These are phyloP conservation scores for Pelodiscus sinensis DNA, from an alignment of 2,113 vertebrate species.

Conservation along the genomic window DNA sequence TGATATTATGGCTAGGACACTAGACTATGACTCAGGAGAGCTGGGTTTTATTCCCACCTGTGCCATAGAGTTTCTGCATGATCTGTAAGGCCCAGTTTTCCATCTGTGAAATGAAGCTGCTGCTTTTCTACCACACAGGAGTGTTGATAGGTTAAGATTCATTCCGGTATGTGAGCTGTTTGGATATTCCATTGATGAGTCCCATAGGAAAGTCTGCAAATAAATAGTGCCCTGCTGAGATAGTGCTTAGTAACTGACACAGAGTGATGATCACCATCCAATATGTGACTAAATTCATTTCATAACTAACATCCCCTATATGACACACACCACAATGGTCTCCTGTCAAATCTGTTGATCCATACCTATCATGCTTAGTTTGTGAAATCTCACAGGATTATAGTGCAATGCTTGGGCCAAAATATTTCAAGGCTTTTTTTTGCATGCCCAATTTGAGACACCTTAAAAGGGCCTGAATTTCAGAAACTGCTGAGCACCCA, in stretches of 20 bases:
- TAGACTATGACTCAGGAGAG: background rate
- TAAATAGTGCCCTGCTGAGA: background rate
- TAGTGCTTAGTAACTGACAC: background rate
- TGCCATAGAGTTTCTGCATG: slow-evolving; percentile 3
- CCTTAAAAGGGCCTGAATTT: background rate
- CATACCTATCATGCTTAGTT: accelerated
- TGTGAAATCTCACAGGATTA: background rate
- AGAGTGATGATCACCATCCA: background rate
- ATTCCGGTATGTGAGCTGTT: background rate
- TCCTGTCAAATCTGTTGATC: background rate
- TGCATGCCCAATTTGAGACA: background rate
- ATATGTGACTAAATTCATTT: background rate
- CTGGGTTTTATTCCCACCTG: background rate
- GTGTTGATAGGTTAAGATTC: background rate
- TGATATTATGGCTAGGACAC: background rate
- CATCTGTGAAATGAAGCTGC: background rate
- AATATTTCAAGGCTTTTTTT: background rate
- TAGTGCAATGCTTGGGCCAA: background rate
- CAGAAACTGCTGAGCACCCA: background rate
- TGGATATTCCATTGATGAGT: background rate
- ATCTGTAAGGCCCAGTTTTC: slow-evolving; percentile 40
- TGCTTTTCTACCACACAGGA: background rate
- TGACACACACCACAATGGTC: background rate
- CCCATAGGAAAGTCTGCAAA: background rate
- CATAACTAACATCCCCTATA: background rate